Conservation (phyloP, 1,140 invertebrate genomes). For the Andricus grossulariae region DNA sequence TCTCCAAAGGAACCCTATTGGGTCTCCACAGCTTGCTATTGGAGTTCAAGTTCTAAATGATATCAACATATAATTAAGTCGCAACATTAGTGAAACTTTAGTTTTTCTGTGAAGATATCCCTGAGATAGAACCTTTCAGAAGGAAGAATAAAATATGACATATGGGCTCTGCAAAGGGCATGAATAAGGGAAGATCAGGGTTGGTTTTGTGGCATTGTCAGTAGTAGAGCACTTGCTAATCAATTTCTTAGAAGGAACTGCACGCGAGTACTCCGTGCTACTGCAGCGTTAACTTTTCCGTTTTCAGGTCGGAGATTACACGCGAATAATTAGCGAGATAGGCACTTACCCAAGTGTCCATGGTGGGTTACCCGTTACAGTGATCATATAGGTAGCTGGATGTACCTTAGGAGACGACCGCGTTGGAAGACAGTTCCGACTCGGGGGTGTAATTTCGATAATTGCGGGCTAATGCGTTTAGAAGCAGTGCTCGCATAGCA, state of each 20-base stretch:
- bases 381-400: conserved; percentile 31
- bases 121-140: no score
- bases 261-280: conserved; percentile 28
- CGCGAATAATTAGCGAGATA: conserved; percentile 60
- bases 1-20: no score
- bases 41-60: no score
- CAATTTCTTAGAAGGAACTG: conserved; percentile 51
- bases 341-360: conserved; percentile 50
- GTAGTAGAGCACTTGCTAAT: conserved; percentile 4
- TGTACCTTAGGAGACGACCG: conserved; percentile 42
- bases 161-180: background rate
- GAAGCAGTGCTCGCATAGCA: conserved; percentile 55
- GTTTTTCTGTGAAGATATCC: no score
- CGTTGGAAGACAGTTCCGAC: conserved; percentile 37
- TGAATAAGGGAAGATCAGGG: background rate
- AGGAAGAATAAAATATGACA: no score
- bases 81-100: no score
- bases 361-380: conserved; percentile 40
- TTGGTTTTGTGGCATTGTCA: background rate
- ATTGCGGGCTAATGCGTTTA: conserved; percentile 66
- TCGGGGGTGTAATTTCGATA: conserved; percentile 63
- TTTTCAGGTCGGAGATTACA: conserved; percentile 31
- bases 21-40: no score
- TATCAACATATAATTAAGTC: no score
- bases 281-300: conserved; percentile 35